phyloP scores from a whole-genome alignment of 2,113 vertebrate species.

The Stegostoma tigrinum region DNA sequence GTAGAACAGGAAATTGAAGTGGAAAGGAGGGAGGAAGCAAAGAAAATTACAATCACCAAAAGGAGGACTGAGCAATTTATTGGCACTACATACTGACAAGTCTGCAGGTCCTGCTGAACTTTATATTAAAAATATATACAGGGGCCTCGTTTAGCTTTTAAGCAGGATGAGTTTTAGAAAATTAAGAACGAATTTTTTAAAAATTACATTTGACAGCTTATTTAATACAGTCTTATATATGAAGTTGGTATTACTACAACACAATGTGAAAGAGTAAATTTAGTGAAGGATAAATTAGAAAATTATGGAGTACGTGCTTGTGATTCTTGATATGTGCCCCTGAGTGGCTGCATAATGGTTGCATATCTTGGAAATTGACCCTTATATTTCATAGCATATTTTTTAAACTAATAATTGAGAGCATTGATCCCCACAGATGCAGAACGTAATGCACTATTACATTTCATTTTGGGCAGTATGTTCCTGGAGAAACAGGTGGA shows the following conservation, averaged over 20 bases:
- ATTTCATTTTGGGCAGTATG: background rate
- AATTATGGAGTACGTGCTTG: background rate
- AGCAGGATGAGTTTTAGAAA: background rate
- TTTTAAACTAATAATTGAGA: background rate
- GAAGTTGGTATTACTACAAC: background rate
- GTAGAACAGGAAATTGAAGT: too few relatives aligned
- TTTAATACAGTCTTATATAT: background rate
- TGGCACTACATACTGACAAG: too few relatives aligned
- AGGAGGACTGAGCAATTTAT: too few relatives aligned
- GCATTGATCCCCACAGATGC: background rate
- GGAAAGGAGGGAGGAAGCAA: too few relatives aligned
- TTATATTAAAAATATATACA: background rate
- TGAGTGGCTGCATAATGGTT: background rate
- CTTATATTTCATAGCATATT: background rate
- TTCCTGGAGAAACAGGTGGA: background rate
- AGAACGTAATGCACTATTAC: background rate
- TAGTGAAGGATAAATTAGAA: background rate
- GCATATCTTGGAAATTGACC: background rate
- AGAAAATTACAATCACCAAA: too few relatives aligned
- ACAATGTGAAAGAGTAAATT: background rate
- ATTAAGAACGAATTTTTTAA: background rate
- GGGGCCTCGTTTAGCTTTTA: background rate
- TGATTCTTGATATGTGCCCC: background rate
- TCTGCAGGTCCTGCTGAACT: background rate
- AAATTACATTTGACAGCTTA: background rate